Base-by-base conservation (phyloP, 2,113 vertebrate genomes). In the Corynorhinus townsendii region DNA sequence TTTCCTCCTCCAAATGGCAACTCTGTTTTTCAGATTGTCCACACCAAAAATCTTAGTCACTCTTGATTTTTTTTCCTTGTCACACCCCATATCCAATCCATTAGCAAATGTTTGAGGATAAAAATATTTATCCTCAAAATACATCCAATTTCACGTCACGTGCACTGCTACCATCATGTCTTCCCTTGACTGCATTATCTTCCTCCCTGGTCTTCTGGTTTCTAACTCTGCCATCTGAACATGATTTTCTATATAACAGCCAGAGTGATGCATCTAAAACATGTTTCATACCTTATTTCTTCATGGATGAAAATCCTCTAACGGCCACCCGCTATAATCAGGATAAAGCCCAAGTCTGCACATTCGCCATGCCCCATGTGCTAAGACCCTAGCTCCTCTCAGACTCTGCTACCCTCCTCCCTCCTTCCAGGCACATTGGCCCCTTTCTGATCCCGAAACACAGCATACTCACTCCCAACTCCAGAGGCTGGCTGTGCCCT, bases 301-400 rank as follows among this genome's bases (percentile, higher is more conserved):
- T 33, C 40, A 59, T 19, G 20, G n/a, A 26, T 89, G 52, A 49
- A 71, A 90, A 79, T 15, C 47, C 24, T 77, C 35, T 69, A 54
- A 3, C 8, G 62, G 5, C 30, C 4, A 49, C 6, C 14, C 11
- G 11, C 38, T 24, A 7, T 11, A 33, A 24, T 66, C 20, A 33
- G 12, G 52, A 35, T 2, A 59, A 76, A 80, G n/a, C 22, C 0
- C 3, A 30, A 45, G 11, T 68, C 30, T 73, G 4, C 3, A 30
- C 40, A 33, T 2, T 76, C 11, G n/a, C 9, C 1, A 3, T 8
- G 35, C 15, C 20, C 56, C 4, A 0, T 2, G 26, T 2, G 6
- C 15, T 33, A 9, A 40, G 28, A 9, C 6, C 12, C 1, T 35
- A 19, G 12, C 5, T 52, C 12, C 14, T 19, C 4, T 38, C 19